These are phyloP conservation scores for Henricia sp. DNA, from an alignment of 53 echinoderm and acorn worm genomes.

Conservation along the genomic window DNA sequence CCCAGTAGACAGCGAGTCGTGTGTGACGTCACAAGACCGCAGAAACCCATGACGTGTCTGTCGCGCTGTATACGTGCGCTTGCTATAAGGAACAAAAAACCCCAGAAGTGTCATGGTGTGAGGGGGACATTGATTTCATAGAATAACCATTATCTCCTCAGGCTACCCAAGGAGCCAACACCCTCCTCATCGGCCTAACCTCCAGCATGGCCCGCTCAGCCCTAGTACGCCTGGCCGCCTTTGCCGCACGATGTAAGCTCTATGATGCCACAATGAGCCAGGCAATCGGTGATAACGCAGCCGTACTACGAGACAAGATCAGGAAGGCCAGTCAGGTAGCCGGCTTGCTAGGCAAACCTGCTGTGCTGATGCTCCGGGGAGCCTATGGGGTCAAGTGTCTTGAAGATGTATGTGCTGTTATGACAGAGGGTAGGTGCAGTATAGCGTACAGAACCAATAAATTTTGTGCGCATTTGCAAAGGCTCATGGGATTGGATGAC, in stretches of 20 bases:
- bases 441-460: too few relatives aligned
- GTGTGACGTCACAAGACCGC: too few relatives aligned
- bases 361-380: conserved; percentile 81
- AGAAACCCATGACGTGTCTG: too few relatives aligned
- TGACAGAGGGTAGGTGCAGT: conserved; percentile 84
- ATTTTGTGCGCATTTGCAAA: too few relatives aligned
- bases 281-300: conserved; percentile 48
- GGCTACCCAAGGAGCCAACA: conserved; percentile 88
- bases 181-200: conserved; percentile 80
- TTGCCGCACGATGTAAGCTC: conserved; percentile 85
- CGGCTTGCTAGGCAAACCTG: conserved; percentile 82
- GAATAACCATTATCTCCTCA: conserved; percentile 42
- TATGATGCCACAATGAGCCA: conserved; percentile 67
- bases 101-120: too few relatives aligned
- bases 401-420: conserved; percentile 78
- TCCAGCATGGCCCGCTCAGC: conserved; percentile 82
- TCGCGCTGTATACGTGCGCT: too few relatives aligned
- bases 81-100: too few relatives aligned
- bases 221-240: conserved; percentile 83
- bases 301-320: conserved; percentile 71
- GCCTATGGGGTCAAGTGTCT: conserved; percentile 60
- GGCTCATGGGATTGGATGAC: too few relatives aligned
- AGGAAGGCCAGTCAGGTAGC: conserved; percentile 90
- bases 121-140: too few relatives aligned
- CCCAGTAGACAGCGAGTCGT: too few relatives aligned